Percentiles rank a stretch among this genome's conserved stretches.
phyloP scores from a whole-genome alignment of 2,113 vertebrate genomes.

The Perccottus glenii region DNA sequence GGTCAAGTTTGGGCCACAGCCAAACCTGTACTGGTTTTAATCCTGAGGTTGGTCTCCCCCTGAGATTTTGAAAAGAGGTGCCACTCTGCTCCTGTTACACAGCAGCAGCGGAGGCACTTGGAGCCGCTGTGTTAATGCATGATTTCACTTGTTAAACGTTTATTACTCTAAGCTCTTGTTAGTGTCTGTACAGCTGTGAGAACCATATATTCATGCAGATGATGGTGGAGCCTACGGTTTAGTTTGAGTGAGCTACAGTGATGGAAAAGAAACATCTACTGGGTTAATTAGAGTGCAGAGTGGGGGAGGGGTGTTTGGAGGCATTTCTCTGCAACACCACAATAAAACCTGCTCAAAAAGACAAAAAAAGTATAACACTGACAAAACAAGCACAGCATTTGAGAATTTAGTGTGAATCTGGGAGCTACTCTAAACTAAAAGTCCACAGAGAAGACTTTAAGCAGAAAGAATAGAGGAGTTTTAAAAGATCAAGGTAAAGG shows the following conservation, averaged over 20 bases:
- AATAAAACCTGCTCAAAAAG: conserved; percentile 73
- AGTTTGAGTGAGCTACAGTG: conserved; percentile 49
- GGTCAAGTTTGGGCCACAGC: conserved; percentile 58
- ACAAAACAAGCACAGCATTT: conserved; percentile 45
- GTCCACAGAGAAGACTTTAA: conserved; percentile 4
- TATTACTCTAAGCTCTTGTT: conserved; percentile 42
- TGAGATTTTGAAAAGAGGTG: conserved; percentile 55
- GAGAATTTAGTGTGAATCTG: conserved; percentile 23
- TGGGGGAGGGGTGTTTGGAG: conserved; percentile 15
- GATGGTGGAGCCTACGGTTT: conserved; percentile 16
- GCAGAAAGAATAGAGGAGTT: conserved; percentile 21
- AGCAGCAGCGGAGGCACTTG: conserved; percentile 30
- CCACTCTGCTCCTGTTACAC: conserved; percentile 70
- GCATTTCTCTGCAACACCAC: conserved; percentile 57
- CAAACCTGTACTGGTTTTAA: conserved; percentile 38
- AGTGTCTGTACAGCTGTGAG: conserved; percentile 11
- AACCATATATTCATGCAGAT: conserved; percentile 46
- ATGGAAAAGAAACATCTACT: conserved; percentile 11
- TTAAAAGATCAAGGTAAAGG: conserved; percentile 24
- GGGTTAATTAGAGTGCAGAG: conserved; percentile 8
- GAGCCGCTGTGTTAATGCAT: conserved; percentile 63
- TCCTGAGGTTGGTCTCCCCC: conserved; percentile 42
- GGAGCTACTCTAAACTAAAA: conserved; percentile 18
- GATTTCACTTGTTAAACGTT: conserved; percentile 64
- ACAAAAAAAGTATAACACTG: conserved; percentile 54